Evolutionary conservation across 2,113 vertebrate species (phyloP).

Genomic region (Cheirogaleus medius): DNA sequence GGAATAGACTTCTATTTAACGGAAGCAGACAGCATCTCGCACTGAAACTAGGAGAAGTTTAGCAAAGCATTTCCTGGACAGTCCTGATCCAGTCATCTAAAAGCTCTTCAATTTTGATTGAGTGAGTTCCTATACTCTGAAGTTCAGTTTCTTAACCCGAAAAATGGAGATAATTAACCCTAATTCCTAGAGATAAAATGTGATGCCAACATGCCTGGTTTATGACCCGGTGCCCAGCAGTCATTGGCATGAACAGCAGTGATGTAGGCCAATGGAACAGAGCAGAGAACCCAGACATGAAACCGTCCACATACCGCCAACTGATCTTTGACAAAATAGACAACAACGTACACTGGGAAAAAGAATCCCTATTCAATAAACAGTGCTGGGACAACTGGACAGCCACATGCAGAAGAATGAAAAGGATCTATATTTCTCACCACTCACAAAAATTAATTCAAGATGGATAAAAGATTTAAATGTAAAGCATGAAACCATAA

Average conservation of each 20-base stretch:
- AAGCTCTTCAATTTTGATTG: background rate
- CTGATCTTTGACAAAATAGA: too few species aligned
- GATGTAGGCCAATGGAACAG: too few species aligned
- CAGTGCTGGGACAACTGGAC: too few species aligned
- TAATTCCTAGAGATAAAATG: background rate
- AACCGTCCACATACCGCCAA: too few species aligned
- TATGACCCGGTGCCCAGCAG: background rate
- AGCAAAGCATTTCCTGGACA: background rate
- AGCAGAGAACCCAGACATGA: too few species aligned
- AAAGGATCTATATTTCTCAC: too few species aligned
- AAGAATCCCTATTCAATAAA: too few species aligned
- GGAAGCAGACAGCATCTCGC: background rate
- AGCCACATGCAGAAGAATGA: too few species aligned
- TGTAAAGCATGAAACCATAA: too few species aligned
- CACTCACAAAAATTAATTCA: too few species aligned
- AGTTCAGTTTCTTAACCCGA: background rate
- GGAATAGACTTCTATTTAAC: background rate
- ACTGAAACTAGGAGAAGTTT: background rate
- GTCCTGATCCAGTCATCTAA: background rate
- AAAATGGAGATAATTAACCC: background rate
- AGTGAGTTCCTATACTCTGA: background rate
- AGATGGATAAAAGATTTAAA: too few species aligned
- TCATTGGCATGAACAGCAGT: background rate
- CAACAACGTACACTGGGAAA: too few species aligned
- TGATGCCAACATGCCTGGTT: background rate